Evolutionary conservation across 1,140 invertebrate genomes (phyloP).

Genomic region (Bicyclus anynana): DNA sequence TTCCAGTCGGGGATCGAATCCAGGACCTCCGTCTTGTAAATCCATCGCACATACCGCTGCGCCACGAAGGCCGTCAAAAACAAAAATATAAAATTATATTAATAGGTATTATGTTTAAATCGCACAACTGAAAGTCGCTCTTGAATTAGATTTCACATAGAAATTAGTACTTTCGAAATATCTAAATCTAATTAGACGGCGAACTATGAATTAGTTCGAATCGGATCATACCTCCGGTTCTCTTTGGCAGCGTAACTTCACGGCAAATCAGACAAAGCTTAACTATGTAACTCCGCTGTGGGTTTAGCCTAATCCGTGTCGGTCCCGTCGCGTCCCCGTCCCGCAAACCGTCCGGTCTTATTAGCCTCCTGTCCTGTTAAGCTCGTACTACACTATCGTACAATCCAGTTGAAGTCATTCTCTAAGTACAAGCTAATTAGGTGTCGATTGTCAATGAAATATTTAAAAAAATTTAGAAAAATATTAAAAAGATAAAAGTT

Average conservation of each 20-base stretch:
- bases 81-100: no score
- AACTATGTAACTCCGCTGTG: constrained; percentile 23
- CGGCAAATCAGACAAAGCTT: constrained; percentile 23
- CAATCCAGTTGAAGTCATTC: no score
- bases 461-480: no score
- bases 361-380: constrained; percentile 4
- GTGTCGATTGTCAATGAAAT: no score
- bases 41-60: no score
- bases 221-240: constrained; percentile 17
- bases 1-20: no score
- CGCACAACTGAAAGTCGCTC: no score
- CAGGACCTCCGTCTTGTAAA: no score
- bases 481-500: no score
- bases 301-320: constrained; percentile 26
- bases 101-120: no score
- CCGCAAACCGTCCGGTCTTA: constrained; percentile 15
- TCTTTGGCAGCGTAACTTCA: constrained; percentile 25
- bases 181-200: constrained; percentile 11
- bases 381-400: neutral
- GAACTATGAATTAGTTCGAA: constrained; percentile 19
- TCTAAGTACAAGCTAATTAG: no score
- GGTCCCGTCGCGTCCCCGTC: constrained; percentile 13
- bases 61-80: no score
- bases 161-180: neutral
- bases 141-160: neutral